Base-by-base conservation (phyloP, 2,888 invertebrate species). In the Tribolium freemani region DNA sequence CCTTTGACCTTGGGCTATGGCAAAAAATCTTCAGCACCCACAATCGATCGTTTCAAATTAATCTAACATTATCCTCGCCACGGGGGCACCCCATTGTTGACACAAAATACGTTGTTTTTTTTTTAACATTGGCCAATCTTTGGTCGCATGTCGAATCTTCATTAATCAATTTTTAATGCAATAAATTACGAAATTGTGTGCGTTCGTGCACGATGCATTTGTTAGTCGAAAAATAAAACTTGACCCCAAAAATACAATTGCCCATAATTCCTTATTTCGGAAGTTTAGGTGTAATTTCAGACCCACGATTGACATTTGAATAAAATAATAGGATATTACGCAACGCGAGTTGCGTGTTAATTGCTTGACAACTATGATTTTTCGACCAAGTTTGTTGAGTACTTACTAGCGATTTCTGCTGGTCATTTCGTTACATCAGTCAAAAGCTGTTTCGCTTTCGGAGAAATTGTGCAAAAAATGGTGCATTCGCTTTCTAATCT, bases 1-100 rank as follows among this genome's bases (percentile, higher is more conserved):
- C 50, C 30, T 63, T 21, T 30, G 31, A 54, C 54, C 54, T 54
- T 54, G 50, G 1, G 16, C 50, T 48, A 48, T 13, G 10, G 50
- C 16, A 31, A 31, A 63, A 48, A 48, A 48, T 38, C 38, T 38
- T 38, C 38, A 9, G n/a, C 38, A 38, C 38, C 38, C 38, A 38
- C 38, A 38, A 38, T 38, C 38, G n/a, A 38, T 38, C 38, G 8
- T 6, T 38, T 38, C 38, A 9, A 38, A n/a, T 38, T 38, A 38
- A 38, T 38, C 8, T 38, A 38, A 8, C 38, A 26, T 26, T 26
- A 26, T 26, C 26, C 5, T 26, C 26, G 5, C 26, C 26, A 26
- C 26, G 26, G 26, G 26, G 26, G 26, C 26, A 26, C 26, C 26
- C 26, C 26, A 26, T 26, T 26, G 26, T 26, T 26, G 26, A 26